These are phyloP conservation scores for Ctenochaetus hawaiiensis DNA, from an alignment of 2,797 vertebrate genomes.

Conservation along the genomic window DNA sequence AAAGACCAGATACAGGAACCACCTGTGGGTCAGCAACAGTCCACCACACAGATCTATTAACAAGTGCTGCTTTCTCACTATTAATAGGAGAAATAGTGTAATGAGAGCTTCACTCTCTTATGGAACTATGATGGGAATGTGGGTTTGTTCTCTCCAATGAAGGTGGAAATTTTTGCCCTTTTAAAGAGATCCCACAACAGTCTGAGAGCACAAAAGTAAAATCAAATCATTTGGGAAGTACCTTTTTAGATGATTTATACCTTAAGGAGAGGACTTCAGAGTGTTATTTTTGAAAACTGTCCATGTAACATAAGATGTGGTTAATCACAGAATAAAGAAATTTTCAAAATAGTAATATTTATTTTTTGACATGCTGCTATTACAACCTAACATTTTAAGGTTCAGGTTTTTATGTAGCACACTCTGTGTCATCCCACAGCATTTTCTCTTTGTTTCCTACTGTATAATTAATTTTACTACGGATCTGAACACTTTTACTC, in stretches of 20 bases:
- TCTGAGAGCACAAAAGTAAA: conserved; percentile 1
- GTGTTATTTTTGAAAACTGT: neutral
- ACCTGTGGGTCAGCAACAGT: conserved; percentile 88
- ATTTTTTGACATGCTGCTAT: conserved; percentile 1
- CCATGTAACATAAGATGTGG: neutral
- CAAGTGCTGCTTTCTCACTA: conserved; percentile 42
- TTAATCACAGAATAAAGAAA: neutral
- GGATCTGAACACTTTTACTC: neutral
- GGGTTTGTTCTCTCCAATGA: conserved; percentile 19
- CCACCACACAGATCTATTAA: conserved; percentile 47
- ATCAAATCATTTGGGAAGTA: conserved; percentile 14
- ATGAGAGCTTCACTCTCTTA: conserved; percentile 19
- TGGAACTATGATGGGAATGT: neutral
- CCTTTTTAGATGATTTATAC: conserved; percentile 12
- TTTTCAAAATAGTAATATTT: neutral
- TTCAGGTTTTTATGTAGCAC: neutral
- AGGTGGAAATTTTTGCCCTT: conserved; percentile 25
- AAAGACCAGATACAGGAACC: conserved; percentile 98
- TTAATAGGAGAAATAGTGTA: conserved; percentile 49
- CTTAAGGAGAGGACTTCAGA: neutral
- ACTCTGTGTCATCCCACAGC: neutral
- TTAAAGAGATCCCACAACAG: neutral
- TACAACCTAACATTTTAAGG: neutral
- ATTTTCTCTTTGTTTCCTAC: neutral
- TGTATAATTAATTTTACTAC: neutral